A percentile compares a stretch with the other conserved stretches of the same genome.
These are phyloP conservation scores for Sinocyclocheilus grahami DNA, from an alignment of 2,113 vertebrate genomes.

Conservation along the genomic window DNA sequence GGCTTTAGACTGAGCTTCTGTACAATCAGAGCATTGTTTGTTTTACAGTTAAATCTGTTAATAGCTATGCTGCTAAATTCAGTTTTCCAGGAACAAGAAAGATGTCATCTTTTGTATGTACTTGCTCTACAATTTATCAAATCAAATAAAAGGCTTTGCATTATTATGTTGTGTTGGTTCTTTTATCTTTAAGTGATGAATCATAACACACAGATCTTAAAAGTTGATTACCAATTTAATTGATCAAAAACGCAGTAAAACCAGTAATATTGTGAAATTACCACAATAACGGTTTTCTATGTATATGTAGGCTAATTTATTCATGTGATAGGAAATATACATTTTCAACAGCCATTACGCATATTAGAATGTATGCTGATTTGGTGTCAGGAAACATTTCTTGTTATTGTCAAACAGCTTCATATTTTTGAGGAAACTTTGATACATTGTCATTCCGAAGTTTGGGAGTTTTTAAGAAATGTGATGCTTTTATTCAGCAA, in stretches of 20 bases:
- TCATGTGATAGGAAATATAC: no score
- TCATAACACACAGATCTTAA: neutral
- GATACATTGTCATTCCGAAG: neutral
- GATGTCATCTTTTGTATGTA: constrained; percentile 3
- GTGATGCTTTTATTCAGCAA: neutral
- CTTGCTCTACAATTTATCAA: constrained; percentile 21
- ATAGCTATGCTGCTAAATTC: constrained; percentile 5
- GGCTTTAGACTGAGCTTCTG: constrained; percentile 13
- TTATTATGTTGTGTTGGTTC: neutral
- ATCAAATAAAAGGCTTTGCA: constrained; percentile 28
- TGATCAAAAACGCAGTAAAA: no score
- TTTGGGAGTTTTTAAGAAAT: neutral
- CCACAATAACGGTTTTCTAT: no score
- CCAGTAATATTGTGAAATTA: no score
- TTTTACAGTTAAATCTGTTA: no score
- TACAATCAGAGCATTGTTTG: constrained; percentile 12
- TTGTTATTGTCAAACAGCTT: no score
- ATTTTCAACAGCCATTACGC: no score
- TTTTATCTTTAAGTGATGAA: neutral
- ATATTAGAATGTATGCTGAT: no score
- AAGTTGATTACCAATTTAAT: no score
- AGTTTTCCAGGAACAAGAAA: neutral
- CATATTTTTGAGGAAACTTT: neutral
- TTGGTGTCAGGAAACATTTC: no score
- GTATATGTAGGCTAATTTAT: no score